phyloP scores from a whole-genome alignment of 2,113 vertebrate species.

The Hyla sarda region DNA sequence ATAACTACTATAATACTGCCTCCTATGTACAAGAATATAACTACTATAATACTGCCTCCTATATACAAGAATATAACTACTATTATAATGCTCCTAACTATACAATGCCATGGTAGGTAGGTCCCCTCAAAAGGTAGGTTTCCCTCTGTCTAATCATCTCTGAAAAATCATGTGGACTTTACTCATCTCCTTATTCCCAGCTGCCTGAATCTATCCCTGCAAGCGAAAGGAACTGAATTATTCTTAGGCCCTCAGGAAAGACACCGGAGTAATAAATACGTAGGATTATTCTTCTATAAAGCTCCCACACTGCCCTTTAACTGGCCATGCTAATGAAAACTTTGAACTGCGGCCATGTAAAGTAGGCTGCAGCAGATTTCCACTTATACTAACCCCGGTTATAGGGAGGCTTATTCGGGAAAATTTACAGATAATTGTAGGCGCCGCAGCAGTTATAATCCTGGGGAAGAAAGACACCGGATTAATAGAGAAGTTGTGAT shows the following conservation, averaged over 20 bases:
- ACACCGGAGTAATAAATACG: constrained; percentile 3
- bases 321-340: constrained; percentile 33
- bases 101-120: too few relatives aligned
- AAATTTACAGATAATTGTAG: neutral
- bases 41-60: too few relatives aligned
- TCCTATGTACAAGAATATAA: too few relatives aligned
- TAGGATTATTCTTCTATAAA: constrained; percentile 32
- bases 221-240: constrained; percentile 14
- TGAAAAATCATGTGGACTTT: constrained; percentile 3
- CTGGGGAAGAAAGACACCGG: neutral
- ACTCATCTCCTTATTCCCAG: neutral
- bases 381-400: neutral
- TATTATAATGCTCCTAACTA: too few relatives aligned
- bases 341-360: constrained; percentile 25
- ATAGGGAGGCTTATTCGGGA: neutral
- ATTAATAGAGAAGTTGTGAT: neutral
- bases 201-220: constrained; percentile 13
- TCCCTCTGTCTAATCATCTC: too few relatives aligned
- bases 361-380: constrained; percentile 18
- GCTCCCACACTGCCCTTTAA: constrained; percentile 41
- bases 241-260: constrained; percentile 30
- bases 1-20: too few relatives aligned
- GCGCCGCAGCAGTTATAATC: constrained; percentile 6
- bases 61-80: too few relatives aligned
- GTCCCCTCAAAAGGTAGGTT: too few relatives aligned